phyloP scores from a whole-genome alignment of 1,140 invertebrate species.

The Drosophila jambulina region DNA sequence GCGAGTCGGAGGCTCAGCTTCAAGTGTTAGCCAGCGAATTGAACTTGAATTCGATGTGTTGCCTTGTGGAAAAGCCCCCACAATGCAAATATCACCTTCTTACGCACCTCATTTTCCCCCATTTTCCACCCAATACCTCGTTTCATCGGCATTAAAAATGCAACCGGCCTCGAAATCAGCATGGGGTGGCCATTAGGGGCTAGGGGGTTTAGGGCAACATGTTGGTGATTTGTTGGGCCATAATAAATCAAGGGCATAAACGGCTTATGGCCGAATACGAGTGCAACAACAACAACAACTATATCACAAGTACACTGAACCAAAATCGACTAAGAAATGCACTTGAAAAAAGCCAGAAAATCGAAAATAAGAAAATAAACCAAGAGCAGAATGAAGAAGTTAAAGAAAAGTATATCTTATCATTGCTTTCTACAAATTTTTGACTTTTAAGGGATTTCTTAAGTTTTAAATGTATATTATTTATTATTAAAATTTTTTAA shows the following conservation, averaged over 20 bases:
- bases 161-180: constrained; percentile 6
- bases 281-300: neutral
- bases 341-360: too few species aligned
- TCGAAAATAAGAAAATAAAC: neutral
- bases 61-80: neutral
- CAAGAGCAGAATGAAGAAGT: neutral
- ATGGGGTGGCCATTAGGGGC: too few species aligned
- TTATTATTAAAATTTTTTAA: too few species aligned
- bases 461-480: neutral
- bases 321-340: neutral
- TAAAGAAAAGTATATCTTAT: neutral
- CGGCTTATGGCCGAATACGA: constrained; percentile 60
- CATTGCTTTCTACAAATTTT: neutral
- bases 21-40: constrained; percentile 34
- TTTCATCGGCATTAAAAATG: constrained; percentile 51
- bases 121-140: neutral
- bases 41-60: constrained; percentile 36
- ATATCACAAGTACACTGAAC: neutral
- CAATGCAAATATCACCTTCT: constrained; percentile 43
- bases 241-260: constrained; percentile 73
- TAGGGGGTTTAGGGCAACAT: constrained; percentile 26
- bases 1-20: constrained; percentile 17
- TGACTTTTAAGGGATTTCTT: neutral
- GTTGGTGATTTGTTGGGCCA: constrained; percentile 63
- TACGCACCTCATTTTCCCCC: neutral